phyloP scores from a whole-genome alignment of 2,888 invertebrate species.

The Unio pictorum region DNA sequence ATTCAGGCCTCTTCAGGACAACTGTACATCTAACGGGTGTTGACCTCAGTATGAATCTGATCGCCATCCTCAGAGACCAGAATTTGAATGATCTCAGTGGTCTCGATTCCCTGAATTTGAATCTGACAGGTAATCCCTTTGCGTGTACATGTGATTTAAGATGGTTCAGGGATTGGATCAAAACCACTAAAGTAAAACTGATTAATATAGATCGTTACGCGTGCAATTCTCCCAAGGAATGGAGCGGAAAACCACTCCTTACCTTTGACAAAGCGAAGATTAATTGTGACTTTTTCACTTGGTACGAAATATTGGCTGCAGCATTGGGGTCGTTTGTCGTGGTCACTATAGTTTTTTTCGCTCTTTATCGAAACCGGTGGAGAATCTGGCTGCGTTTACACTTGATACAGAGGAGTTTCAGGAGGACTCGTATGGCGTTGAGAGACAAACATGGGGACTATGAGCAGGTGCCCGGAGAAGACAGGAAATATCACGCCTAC shows the following conservation, averaged over 20 bases:
- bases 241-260: no score
- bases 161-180: slow-evolving; percentile 94
- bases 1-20: slow-evolving; percentile 17
- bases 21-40: slow-evolving; percentile 26
- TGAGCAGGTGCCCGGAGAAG: no score
- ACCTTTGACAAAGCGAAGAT: no score
- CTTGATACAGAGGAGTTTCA: no score
- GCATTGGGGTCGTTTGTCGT: no score
- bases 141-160: slow-evolving; percentile 91
- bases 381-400: background rate
- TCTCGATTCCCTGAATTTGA: slow-evolving; percentile 73
- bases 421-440: no score
- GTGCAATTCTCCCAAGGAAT: slow-evolving; percentile 23
- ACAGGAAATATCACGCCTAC: no score
- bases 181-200: slow-evolving; percentile 77
- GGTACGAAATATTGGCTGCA: no score
- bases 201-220: background rate
- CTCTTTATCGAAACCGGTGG: no score
- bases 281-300: no score
- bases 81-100: slow-evolving; percentile 78
- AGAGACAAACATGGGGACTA: no score
- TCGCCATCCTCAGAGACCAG: slow-evolving; percentile 58
- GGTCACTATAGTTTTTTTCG: no score
- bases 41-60: slow-evolving; percentile 57
- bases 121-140: slow-evolving; percentile 88